Percentiles rank a stretch among this genome's conserved stretches.
These are phyloP conservation scores for Himalopsyche anomala DNA, from an alignment of 2,888 invertebrate genomes.

Conservation along the genomic window DNA sequence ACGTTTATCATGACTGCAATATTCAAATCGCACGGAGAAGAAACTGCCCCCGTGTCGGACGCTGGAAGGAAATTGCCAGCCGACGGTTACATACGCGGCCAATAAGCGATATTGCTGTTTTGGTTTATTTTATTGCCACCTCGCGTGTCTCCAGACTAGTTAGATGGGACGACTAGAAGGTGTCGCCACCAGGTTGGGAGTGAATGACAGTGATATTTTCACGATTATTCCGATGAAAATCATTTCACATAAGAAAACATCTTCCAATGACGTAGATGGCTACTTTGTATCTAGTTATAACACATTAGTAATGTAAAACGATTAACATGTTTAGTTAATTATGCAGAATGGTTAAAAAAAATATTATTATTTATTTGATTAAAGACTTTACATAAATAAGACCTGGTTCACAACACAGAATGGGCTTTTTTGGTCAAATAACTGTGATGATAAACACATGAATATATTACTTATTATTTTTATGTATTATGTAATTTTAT, in stretches of 20 bases:
- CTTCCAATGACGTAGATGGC: too few relatives aligned
- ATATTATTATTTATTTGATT: too few relatives aligned
- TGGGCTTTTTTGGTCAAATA: too few relatives aligned
- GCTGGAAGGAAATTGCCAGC: slow-evolving; percentile 44
- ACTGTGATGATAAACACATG: too few relatives aligned
- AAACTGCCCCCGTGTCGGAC: slow-evolving; percentile 43
- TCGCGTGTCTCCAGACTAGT: slow-evolving; percentile 33
- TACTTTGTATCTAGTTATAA: too few relatives aligned
- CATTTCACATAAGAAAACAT: not conserved
- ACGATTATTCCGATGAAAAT: not conserved
- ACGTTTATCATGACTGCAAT: slow-evolving; percentile 15
- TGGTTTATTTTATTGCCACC: slow-evolving; percentile 53
- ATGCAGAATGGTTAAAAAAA: too few relatives aligned
- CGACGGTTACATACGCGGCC: slow-evolving; percentile 20
- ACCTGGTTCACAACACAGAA: too few relatives aligned
- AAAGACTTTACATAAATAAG: too few relatives aligned
- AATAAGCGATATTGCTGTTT: slow-evolving; percentile 49
- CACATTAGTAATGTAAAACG: too few relatives aligned
- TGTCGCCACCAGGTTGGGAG: slow-evolving; percentile 4
- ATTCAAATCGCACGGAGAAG: slow-evolving; percentile 27
- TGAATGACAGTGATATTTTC: not conserved
- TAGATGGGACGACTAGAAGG: slow-evolving; percentile 12
- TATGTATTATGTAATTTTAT: too few relatives aligned
- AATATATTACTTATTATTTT: too few relatives aligned
- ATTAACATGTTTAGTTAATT: too few relatives aligned